Conservation (phyloP, 2,888 invertebrate genomes). For the Andricus quercusramuli region DNA sequence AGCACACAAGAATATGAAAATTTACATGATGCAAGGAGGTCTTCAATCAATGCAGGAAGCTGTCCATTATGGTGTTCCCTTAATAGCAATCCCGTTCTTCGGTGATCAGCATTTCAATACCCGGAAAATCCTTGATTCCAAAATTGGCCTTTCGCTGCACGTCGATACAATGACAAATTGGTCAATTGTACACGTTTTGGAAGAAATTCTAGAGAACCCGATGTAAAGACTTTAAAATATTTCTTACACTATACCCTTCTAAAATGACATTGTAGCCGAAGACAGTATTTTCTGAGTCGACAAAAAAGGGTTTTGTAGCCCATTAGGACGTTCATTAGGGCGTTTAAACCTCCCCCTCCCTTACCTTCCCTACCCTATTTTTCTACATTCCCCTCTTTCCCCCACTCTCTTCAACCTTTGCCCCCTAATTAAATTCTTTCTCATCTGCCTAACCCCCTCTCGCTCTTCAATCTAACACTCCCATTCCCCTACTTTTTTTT, state of each 20-base stretch:
- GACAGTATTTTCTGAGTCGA: too few relatives aligned
- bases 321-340: too few relatives aligned
- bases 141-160: constrained; percentile 68
- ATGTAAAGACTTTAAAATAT: constrained; percentile 59
- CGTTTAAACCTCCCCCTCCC: too few relatives aligned
- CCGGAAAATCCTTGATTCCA: constrained; percentile 69
- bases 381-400: too few relatives aligned
- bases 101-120: constrained; percentile 74
- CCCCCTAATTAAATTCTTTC: too few relatives aligned
- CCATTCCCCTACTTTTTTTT: too few relatives aligned
- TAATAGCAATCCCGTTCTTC: constrained; percentile 72
- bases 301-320: too few relatives aligned
- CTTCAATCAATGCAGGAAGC: constrained; percentile 74
- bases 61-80: constrained; percentile 70
- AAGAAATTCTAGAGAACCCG: constrained; percentile 64
- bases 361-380: too few relatives aligned
- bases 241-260: not conserved
- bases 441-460: too few relatives aligned
- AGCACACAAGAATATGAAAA: constrained; percentile 70
- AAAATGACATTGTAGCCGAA: too few relatives aligned
- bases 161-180: constrained; percentile 69
- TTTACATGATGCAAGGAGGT: constrained; percentile 74
- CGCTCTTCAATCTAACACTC: too few relatives aligned
- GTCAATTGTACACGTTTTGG: constrained; percentile 60
- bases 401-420: too few relatives aligned